Conservation (phyloP, 2,888 invertebrate species). For the Caenorhabditis auriculariae region DNA sequence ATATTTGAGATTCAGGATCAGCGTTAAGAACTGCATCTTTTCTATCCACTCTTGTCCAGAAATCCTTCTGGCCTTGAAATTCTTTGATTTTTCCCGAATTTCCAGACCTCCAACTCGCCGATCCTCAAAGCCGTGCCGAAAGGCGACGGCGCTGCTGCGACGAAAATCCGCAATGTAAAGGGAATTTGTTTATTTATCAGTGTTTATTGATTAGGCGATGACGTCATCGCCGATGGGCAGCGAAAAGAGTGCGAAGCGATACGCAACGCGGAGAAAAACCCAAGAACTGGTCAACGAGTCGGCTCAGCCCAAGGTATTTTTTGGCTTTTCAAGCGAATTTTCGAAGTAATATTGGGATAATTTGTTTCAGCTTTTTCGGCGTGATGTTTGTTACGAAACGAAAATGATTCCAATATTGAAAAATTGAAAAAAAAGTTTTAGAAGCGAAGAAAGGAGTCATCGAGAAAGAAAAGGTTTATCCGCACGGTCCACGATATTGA, state of each 20-base stretch:
- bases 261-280: conserved; percentile 45
- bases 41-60: too few relatives aligned
- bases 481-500: conserved; percentile 51
- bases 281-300: conserved; percentile 54
- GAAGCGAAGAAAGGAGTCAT: conserved; percentile 28
- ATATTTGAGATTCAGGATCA: too few relatives aligned
- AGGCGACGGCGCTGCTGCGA: conserved; percentile 46
- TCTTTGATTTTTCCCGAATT: too few relatives aligned
- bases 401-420: neutral
- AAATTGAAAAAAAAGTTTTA: conserved; percentile 4
- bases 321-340: neutral
- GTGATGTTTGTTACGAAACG: neutral
- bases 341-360: too few relatives aligned
- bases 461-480: conserved; percentile 37
- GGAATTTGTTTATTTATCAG: neutral
- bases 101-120: neutral
- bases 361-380: too few relatives aligned
- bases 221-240: conserved; percentile 6
- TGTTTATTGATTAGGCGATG: conserved; percentile 6
- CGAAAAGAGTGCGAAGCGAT: conserved; percentile 20
- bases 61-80: too few relatives aligned
- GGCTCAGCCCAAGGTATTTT: conserved; percentile 25
- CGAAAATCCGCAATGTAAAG: conserved; percentile 38
- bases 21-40: too few relatives aligned
- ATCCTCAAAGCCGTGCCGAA: conserved; percentile 13